Percentiles rank a stretch among this genome's conserved stretches.
Evolutionary conservation across 2,113 vertebrate species (phyloP).

Genomic region (Psophia crepitans): DNA sequence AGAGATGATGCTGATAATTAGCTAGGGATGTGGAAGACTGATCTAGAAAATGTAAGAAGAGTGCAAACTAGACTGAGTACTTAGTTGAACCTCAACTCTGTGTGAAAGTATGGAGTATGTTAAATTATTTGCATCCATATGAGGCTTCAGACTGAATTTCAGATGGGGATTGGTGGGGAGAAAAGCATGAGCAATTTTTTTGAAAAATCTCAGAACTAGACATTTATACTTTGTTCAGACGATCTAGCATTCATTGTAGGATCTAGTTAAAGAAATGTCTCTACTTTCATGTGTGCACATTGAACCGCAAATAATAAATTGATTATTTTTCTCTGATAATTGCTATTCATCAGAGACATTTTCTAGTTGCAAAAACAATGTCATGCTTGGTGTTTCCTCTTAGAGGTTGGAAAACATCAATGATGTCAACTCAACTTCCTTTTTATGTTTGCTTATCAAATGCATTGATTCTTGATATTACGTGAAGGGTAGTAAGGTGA

Average conservation of each 20-base stretch:
- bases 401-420: neutral
- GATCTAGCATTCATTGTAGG: neutral
- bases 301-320: neutral
- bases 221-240: neutral
- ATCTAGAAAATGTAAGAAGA: neutral
- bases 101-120: neutral
- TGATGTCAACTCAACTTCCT: neutral
- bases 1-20: conserved; percentile 40
- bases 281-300: neutral
- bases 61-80: neutral
- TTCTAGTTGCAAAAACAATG: neutral
- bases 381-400: neutral
- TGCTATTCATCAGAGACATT: neutral
- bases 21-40: neutral
- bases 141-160: neutral
- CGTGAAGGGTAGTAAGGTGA: neutral
- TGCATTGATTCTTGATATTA: neutral
- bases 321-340: neutral
- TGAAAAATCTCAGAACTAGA: neutral
- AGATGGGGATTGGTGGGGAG: neutral
- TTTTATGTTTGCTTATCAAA: neutral
- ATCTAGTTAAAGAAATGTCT: neutral
- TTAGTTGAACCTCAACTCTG: neutral
- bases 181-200: neutral
- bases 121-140: neutral